phyloP scores from a whole-genome alignment of 2,797 vertebrate genomes.

The Dendrocincla fuliginosa region DNA sequence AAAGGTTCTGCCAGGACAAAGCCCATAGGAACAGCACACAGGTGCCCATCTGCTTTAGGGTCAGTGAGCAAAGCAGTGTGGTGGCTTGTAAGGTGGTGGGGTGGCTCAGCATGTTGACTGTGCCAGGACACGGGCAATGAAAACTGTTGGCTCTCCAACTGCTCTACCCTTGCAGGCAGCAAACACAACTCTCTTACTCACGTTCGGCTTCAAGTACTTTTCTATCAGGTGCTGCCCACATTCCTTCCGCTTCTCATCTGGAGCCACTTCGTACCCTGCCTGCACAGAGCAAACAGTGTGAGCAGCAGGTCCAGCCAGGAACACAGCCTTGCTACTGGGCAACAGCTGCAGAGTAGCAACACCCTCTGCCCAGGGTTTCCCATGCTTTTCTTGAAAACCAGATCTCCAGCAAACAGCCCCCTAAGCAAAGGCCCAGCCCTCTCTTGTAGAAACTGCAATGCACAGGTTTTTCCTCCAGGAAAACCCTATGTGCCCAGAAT shows the following conservation, averaged over 20 bases:
- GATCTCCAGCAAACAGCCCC: constrained; percentile 2
- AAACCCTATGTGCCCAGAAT: background rate
- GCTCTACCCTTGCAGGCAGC: background rate
- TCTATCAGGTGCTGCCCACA: constrained; percentile 86
- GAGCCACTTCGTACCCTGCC: constrained; percentile 94
- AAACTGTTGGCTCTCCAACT: background rate
- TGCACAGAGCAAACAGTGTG: constrained; percentile 60
- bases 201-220: constrained; percentile 87
- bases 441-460: background rate
- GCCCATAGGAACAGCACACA: background rate
- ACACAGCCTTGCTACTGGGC: background rate
- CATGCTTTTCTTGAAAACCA: background rate
- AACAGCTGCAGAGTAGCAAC: constrained; percentile 4
- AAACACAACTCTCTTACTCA: constrained; percentile 63
- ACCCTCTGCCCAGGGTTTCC: background rate
- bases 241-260: constrained; percentile 92
- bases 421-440: background rate
- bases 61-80: background rate
- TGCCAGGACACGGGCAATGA: background rate
- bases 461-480: background rate
- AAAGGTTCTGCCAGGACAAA: background rate
- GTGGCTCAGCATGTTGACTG: background rate
- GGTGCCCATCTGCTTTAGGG: background rate
- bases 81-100: background rate
- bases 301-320: background rate